Evolutionary conservation across 2,888 invertebrate genomes (phyloP).

Genomic region (Drosophila parthenogenetica): DNA sequence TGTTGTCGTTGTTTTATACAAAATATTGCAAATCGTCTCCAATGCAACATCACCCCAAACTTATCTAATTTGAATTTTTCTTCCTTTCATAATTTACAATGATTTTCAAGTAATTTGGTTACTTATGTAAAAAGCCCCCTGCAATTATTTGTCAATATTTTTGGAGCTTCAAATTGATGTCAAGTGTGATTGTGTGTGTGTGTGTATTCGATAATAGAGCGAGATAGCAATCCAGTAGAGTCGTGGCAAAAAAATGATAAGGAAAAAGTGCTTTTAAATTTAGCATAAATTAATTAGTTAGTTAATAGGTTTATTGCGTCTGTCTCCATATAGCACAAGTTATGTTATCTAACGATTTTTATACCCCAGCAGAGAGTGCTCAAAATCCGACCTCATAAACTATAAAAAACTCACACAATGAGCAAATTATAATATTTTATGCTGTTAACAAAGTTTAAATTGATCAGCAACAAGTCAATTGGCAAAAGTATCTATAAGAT

Average conservation of each 20-base stretch:
- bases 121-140: conserved; percentile 55
- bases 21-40: conserved; percentile 39
- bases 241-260: background rate
- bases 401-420: too few species aligned
- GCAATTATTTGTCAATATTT: conserved; percentile 60
- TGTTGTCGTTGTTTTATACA: conserved; percentile 65
- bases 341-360: background rate
- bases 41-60: conserved; percentile 7
- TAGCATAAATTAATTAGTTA: conserved; percentile 1
- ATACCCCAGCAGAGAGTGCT: too few species aligned
- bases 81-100: conserved; percentile 27
- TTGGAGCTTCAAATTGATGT: conserved; percentile 50
- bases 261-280: background rate
- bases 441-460: background rate
- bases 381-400: too few species aligned
- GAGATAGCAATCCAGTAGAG: background rate
- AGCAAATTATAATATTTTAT: too few species aligned
- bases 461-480: conserved; percentile 11
- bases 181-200: conserved; percentile 35
- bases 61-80: conserved; percentile 54
- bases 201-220: background rate
- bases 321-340: background rate
- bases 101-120: conserved; percentile 1
- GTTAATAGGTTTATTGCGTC: conserved; percentile 3
- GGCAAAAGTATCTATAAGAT: conserved; percentile 6